Conservation (phyloP, 2,113 vertebrate species). For the Empidonax traillii region DNA sequence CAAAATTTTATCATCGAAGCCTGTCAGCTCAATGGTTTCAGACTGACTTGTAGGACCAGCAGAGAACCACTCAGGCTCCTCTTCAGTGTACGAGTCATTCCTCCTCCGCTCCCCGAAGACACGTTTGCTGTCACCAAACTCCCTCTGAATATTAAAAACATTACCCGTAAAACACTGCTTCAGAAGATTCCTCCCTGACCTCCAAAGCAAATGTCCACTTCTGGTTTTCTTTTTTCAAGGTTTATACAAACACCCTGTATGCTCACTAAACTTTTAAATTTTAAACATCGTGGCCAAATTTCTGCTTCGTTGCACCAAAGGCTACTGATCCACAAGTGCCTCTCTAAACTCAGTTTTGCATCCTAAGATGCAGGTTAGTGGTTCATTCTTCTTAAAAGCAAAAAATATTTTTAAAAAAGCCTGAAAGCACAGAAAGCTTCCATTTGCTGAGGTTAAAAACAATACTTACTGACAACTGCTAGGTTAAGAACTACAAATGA, state of each 20-base stretch:
- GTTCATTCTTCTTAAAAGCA: background rate
- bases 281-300: background rate
- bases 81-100: conserved; percentile 96
- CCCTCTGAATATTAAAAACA: conserved; percentile 79
- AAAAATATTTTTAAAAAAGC: background rate
- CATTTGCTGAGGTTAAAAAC: background rate
- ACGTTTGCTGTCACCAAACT: conserved; percentile 92
- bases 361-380: background rate
- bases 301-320: background rate
- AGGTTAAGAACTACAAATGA: background rate
- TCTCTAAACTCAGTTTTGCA: background rate
- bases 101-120: conserved; percentile 93
- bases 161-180: background rate
- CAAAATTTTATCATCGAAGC: conserved; percentile 94
- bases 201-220: background rate
- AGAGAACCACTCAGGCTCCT: conserved; percentile 98
- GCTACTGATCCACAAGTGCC: background rate
- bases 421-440: background rate
- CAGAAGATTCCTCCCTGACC: background rate
- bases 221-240: background rate
- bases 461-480: background rate
- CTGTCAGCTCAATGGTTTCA: conserved; percentile 96
- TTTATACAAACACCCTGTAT: background rate
- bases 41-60: conserved; percentile 97
- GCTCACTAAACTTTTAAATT: background rate